These are phyloP conservation scores for Pammene fasciana DNA, from an alignment of 2,888 invertebrate species.

Conservation along the genomic window DNA sequence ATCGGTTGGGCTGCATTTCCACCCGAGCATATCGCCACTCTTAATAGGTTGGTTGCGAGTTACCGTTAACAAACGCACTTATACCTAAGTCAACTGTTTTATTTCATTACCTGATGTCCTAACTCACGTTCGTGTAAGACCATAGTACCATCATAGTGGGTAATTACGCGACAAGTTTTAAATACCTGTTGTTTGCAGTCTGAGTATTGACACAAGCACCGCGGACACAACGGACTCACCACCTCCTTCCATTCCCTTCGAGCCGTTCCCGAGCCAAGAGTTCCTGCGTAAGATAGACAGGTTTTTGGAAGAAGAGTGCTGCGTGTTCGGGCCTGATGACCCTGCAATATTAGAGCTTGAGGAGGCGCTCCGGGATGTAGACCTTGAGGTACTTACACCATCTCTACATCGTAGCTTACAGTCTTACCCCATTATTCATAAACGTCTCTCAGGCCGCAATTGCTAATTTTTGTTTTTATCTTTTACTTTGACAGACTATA, in stretches of 20 bases:
- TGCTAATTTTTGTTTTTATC: too few species aligned
- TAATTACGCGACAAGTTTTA: too few species aligned
- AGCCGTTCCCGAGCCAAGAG: conserved; percentile 55
- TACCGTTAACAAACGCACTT: too few species aligned
- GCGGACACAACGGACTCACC: conserved; percentile 48
- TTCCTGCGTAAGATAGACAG: conserved; percentile 61
- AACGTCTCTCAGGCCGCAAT: too few species aligned
- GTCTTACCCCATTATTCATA: too few species aligned
- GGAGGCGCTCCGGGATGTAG: conserved; percentile 60
- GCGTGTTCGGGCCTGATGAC: conserved; percentile 66
- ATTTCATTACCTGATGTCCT: too few species aligned
- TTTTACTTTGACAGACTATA: too few species aligned
- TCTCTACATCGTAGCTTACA: too few species aligned
- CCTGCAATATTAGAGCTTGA: conserved; percentile 62
- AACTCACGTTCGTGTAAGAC: too few species aligned
- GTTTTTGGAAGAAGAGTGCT: conserved; percentile 67
- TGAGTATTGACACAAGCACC: conserved; percentile 56
- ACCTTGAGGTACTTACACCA: conserved; percentile 59
- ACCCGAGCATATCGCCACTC: conserved; percentile 62
- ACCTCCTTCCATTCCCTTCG: conserved; percentile 49
- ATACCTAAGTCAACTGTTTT: too few species aligned
- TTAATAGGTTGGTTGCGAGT: conserved; percentile 58
- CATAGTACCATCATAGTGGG: too few species aligned
- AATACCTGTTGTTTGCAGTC: conserved; percentile 15
- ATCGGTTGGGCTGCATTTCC: conserved; percentile 64